phyloP scores from a whole-genome alignment of 2,888 invertebrate genomes.

The Caenorhabditis drosophilae region DNA sequence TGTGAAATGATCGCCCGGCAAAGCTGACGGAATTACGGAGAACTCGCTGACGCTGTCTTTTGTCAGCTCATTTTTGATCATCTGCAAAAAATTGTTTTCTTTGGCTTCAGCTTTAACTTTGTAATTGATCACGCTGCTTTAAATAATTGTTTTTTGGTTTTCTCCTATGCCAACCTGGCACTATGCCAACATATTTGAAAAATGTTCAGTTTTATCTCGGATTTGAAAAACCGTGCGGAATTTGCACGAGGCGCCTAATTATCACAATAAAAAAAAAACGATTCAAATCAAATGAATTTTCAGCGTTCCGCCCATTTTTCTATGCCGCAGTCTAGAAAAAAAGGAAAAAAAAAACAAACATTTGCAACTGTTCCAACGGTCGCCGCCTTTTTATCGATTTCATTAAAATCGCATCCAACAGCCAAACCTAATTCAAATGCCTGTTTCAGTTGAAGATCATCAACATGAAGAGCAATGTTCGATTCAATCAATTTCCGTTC shows the following conservation, averaged over 20 bases:
- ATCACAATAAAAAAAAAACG: neutral
- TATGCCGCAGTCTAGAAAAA: neutral
- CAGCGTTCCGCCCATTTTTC: no score
- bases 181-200: no score
- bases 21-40: slow-evolving; percentile 63
- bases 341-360: slow-evolving; percentile 17
- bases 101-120: no score
- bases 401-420: slow-evolving; percentile 39
- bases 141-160: no score
- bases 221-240: no score
- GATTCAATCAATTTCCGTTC: slow-evolving; percentile 28
- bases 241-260: no score
- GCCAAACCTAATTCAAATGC: slow-evolving; percentile 62
- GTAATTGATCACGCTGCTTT: no score
- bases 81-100: slow-evolving; percentile 35
- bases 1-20: slow-evolving; percentile 65
- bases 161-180: neutral
- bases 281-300: neutral
- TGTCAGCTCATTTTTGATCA: slow-evolving; percentile 53
- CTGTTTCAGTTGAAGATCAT: slow-evolving; percentile 44
- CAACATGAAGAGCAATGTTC: slow-evolving; percentile 38
- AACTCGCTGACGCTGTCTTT: slow-evolving; percentile 62
- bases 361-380: slow-evolving; percentile 42
- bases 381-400: slow-evolving; percentile 30
- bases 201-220: no score